A percentile compares a stretch with the other conserved stretches of the same genome.
phyloP scores from a whole-genome alignment of 2,888 invertebrate genomes.

The Tryphoninae sp. region DNA sequence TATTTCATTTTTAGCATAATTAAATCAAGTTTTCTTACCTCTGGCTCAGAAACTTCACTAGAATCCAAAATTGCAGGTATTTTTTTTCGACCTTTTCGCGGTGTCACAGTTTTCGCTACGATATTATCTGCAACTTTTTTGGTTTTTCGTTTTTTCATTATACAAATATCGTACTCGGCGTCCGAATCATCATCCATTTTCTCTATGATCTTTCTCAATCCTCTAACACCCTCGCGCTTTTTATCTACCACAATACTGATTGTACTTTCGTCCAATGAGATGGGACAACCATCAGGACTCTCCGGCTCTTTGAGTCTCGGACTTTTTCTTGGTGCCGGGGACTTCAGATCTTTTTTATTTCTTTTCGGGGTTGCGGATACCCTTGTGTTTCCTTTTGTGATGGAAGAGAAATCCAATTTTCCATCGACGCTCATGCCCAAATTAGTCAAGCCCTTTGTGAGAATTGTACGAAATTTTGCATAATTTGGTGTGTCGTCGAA shows the following conservation, averaged over 20 bases:
- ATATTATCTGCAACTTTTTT: conserved; percentile 53
- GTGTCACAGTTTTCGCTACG: conserved; percentile 27
- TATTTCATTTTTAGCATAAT: not conserved
- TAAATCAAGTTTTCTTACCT: conserved; percentile 65
- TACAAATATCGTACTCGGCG: conserved; percentile 76
- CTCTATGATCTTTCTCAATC: conserved; percentile 70
- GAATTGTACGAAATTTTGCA: conserved; percentile 86
- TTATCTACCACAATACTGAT: conserved; percentile 74
- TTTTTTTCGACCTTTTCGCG: conserved; percentile 61
- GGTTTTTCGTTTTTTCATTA: conserved; percentile 71
- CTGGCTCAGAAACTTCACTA: conserved; percentile 70
- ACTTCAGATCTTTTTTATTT: conserved; percentile 44
- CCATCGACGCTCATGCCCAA: conserved; percentile 84
- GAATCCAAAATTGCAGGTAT: conserved; percentile 53
- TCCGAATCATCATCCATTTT: conserved; percentile 74
- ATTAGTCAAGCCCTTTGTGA: conserved; percentile 86
- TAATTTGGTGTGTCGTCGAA: conserved; percentile 90
- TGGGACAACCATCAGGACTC: conserved; percentile 45
- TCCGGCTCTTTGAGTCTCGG: conserved; percentile 54
- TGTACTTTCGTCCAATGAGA: conserved; percentile 72
- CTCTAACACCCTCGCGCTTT: conserved; percentile 71
- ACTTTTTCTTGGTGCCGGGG: conserved; percentile 56
- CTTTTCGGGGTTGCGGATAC: conserved; percentile 47
- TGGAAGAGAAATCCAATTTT: conserved; percentile 84
- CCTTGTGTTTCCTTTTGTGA: conserved; percentile 33